phyloP scores from a whole-genome alignment of 2,113 vertebrate species.

The Acanthochromis polyacanthus region DNA sequence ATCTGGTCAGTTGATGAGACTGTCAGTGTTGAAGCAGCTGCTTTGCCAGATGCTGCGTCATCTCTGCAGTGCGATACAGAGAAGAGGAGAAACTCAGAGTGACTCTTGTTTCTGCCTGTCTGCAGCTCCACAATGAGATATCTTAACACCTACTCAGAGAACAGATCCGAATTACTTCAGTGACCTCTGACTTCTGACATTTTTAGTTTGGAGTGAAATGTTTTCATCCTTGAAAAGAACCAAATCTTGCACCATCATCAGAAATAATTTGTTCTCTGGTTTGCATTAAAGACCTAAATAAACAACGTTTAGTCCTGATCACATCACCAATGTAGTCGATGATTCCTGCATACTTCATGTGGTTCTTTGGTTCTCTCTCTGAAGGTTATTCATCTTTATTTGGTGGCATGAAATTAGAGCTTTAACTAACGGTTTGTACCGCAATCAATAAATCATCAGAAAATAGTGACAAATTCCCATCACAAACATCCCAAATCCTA shows the following conservation, averaged over 20 bases:
- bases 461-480: too few relatives aligned
- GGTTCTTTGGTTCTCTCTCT: too few relatives aligned
- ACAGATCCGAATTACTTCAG: background rate
- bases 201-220: background rate
- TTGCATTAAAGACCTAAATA: background rate
- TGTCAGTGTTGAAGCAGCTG: conserved; percentile 38
- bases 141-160: background rate
- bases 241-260: conserved; percentile 3
- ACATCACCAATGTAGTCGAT: too few relatives aligned
- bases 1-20: conserved; percentile 30
- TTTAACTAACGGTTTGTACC: too few relatives aligned
- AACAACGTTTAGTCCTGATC: too few relatives aligned
- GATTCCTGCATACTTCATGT: too few relatives aligned
- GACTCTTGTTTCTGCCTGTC: background rate
- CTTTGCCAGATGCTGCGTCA: conserved; percentile 20
- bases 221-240: background rate
- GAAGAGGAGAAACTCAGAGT: conserved; percentile 8
- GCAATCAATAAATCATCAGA: too few relatives aligned
- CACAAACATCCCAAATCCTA: too few relatives aligned
- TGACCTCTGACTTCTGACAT: background rate
- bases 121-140: background rate
- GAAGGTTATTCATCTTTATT: too few relatives aligned
- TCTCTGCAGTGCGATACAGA: background rate
- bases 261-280: background rate
- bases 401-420: too few relatives aligned